Evolutionary conservation across 2,888 invertebrate species (phyloP).

Genomic region (Luffia ferchaultella): DNA sequence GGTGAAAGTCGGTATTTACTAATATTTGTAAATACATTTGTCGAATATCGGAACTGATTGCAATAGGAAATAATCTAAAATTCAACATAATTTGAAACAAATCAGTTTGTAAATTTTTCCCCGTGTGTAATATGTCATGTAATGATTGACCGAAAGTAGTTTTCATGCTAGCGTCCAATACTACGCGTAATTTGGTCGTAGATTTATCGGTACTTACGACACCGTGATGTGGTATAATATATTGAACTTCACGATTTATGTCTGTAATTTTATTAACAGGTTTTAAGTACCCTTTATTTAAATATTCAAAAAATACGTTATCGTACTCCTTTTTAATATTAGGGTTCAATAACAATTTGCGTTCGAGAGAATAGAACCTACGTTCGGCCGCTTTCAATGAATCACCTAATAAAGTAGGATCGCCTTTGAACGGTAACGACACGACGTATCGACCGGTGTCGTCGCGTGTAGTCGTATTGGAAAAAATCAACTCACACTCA

Average conservation of each 20-base stretch:
- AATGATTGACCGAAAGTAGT: constrained; percentile 3
- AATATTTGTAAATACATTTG: constrained; percentile 5
- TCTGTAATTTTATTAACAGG: not conserved
- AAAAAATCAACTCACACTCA: constrained; percentile 12
- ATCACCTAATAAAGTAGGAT: too few species aligned
- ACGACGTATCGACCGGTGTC: constrained; percentile 9
- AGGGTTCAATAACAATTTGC: constrained; percentile 2
- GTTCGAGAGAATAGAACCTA: constrained; percentile 11
- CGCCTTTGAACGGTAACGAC: constrained; percentile 9
- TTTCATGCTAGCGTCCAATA: constrained; percentile 6
- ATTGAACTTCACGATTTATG: not conserved
- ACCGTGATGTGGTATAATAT: constrained; percentile 3
- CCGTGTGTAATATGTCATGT: constrained; percentile 4
- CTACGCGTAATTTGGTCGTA: constrained; percentile 3
- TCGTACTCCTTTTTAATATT: constrained; percentile 1
- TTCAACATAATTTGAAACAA: constrained; percentile 2
- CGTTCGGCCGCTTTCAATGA: too few species aligned
- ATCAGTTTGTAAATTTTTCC: constrained; percentile 7
- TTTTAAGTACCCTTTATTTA: not conserved
- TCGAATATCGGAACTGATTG: constrained; percentile 4
- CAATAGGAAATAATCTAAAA: not conserved
- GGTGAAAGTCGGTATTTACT: not conserved
- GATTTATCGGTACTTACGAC: constrained; percentile 3
- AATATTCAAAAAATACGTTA: not conserved
- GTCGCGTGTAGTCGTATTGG: constrained; percentile 9